Evolutionary conservation across 2,888 invertebrate genomes (phyloP), one percentile per base, ranked within the genome.

Genomic region (Pseudolycoriella hygida): DNA sequence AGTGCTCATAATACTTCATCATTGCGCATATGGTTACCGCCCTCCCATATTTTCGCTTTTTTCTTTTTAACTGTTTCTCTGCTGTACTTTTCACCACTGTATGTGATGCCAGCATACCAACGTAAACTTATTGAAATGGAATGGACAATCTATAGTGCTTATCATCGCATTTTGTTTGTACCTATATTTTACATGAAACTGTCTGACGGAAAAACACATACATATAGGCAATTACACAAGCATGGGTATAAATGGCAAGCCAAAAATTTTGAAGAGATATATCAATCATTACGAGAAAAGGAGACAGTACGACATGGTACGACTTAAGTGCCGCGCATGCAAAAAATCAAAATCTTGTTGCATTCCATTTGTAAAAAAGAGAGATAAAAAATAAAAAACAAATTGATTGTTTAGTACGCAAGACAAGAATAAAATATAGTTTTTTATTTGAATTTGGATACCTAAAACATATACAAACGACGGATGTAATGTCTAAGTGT

Each of bases 241-340:
- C 34, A 14, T 34, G 12, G 30, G 12, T 34, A 34, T 14, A 34
- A n/a, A 31, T 38, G 40, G 32, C 34, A 45, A 45, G 45, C 40
- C 45, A 45, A 45, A 40, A 45, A 45, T 31, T 39, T 45, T 45
- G 45, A 45, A 45, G 38, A 45, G 45, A 45, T 41, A 45, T 45
- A 45, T 45, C 45, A 45, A 45, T 45, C 45, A 45, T 45, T 31
- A 17, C 19, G 43, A 14, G 34, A 34, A 34, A 34, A 34, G 34
- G 34, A 34, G 34, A 34, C 34, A 34, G 34, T 34, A 14, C 12
- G 34, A 34, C 34, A 25, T 25, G 25, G 25, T 25, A 25, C 25
- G 25, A 25, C 15, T 34, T 34, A 34, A 34, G 15, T 12, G 12
- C n/a, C 38, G 43, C 43, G 39, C 39, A 39, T 39, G 39, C 39